These are phyloP conservation scores for Callipepla californica DNA, from an alignment of 2,113 vertebrate genomes.

Conservation along the genomic window DNA sequence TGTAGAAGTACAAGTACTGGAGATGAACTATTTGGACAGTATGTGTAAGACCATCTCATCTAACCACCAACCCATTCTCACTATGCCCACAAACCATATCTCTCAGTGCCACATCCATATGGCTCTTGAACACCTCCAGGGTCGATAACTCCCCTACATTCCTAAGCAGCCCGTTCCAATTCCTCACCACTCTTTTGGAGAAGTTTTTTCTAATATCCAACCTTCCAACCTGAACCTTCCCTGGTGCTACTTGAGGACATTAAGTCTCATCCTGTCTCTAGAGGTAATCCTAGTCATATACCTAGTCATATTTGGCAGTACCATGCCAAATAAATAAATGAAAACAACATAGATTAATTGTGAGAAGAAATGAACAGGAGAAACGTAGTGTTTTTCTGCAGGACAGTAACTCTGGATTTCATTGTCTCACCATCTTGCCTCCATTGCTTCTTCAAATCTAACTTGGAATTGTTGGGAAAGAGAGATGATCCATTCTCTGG, in stretches of 20 bases:
- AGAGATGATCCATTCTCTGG: background rate
- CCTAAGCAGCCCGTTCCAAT: too few species aligned
- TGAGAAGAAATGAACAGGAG: background rate
- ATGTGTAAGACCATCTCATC: background rate
- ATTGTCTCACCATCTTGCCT: background rate
- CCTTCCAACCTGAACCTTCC: too few species aligned
- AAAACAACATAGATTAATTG: background rate
- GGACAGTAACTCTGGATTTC: background rate
- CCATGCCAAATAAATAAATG: background rate
- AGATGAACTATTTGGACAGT: background rate
- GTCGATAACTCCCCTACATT: too few species aligned
- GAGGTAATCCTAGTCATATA: background rate
- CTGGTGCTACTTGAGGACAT: too few species aligned
- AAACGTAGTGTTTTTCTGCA: background rate
- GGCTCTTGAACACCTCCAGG: too few species aligned
- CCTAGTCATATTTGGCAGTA: background rate
- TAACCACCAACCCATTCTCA: too few species aligned
- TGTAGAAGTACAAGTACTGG: background rate
- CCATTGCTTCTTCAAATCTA: background rate
- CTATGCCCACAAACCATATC: too few species aligned
- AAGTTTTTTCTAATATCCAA: too few species aligned
- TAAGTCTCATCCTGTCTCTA: too few species aligned
- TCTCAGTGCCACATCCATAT: too few species aligned
- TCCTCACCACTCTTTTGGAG: too few species aligned
- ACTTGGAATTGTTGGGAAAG: background rate